Evolutionary conservation across 2,888 invertebrate genomes (phyloP).

Genomic region (Neoitamus cyanurus): DNA sequence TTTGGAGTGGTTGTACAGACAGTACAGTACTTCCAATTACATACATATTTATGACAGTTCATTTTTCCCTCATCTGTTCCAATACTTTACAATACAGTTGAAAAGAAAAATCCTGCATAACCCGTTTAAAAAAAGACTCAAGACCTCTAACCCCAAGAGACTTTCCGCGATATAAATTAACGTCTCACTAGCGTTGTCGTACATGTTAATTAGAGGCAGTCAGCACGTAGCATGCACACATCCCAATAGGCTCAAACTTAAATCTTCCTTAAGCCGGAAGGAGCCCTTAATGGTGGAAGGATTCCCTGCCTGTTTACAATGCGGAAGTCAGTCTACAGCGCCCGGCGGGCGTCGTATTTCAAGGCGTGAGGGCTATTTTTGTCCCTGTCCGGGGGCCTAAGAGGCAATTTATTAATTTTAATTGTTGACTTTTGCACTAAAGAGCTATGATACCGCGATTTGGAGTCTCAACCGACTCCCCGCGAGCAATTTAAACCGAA

Average conservation of each 20-base stretch:
- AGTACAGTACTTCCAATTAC: no score
- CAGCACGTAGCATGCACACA: background rate
- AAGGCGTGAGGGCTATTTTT: background rate
- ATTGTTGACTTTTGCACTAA: slow-evolving; percentile 14
- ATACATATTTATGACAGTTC: no score
- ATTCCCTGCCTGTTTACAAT: background rate
- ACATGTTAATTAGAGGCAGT: background rate
- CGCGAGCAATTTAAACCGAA: background rate
- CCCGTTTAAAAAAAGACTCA: no score
- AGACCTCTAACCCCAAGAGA: no score
- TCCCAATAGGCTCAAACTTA: background rate
- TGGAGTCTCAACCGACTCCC: background rate
- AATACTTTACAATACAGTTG: no score
- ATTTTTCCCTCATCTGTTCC: no score
- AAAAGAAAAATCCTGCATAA: no score
- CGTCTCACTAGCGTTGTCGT: background rate
- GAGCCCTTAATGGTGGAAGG: background rate
- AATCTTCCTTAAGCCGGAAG: background rate
- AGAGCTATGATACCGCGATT: slow-evolving; percentile 2
- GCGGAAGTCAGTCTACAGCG: background rate
- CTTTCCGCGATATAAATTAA: background rate
- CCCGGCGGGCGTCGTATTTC: background rate
- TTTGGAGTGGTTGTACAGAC: no score
- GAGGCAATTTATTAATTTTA: slow-evolving; percentile 22
- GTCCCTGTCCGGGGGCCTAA: background rate